Conservation (phyloP, 1,140 invertebrate genomes). For the Lethrus apterus region DNA sequence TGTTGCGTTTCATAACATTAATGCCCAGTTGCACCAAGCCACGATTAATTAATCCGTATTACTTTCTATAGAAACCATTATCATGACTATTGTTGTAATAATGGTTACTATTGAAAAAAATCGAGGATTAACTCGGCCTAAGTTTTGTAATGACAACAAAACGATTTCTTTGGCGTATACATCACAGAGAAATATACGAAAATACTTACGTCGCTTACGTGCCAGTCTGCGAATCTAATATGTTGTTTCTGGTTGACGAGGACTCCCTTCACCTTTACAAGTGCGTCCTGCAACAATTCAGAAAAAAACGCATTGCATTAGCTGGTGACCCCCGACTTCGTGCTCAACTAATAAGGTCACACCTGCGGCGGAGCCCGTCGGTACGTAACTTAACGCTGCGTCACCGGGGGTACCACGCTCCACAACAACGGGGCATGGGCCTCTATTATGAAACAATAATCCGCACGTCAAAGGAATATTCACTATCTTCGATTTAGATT, state of each 20-base stretch:
- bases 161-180: background rate
- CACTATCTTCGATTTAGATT: no score
- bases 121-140: background rate
- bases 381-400: background rate
- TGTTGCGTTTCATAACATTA: background rate
- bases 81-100: no score
- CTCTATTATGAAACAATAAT: no score
- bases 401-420: slow-evolving; percentile 18
- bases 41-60: no score
- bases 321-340: slow-evolving; percentile 11
- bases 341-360: slow-evolving; percentile 26
- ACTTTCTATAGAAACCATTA: no score
- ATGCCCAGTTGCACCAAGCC: background rate
- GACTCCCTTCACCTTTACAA: slow-evolving; percentile 74
- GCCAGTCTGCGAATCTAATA: slow-evolving; percentile 89
- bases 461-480: no score
- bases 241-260: slow-evolving; percentile 88
- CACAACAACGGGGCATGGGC: no score
- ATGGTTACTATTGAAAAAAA: background rate
- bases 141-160: background rate
- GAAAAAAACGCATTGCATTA: slow-evolving; percentile 16
- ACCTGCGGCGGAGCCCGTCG: slow-evolving; percentile 16
- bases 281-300: slow-evolving; percentile 32
- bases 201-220: slow-evolving; percentile 77
- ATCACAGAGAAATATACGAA: slow-evolving; percentile 16